Conservation (phyloP, 2,113 vertebrate species). For the Brienomyrus brachyistius region DNA sequence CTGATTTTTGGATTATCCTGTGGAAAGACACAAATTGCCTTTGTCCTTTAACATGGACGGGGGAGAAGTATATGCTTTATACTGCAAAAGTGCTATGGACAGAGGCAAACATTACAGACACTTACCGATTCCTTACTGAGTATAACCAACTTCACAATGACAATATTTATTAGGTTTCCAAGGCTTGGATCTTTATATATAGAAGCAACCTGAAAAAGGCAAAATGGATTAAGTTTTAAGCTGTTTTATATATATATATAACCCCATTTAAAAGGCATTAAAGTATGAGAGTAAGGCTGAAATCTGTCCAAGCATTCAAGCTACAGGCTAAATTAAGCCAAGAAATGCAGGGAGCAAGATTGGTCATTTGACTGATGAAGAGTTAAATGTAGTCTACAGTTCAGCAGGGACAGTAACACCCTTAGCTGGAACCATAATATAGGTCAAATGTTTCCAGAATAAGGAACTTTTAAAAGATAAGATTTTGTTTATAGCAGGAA, state of each 20-base stretch:
- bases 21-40: constrained; percentile 13
- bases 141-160: constrained; percentile 93
- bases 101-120: constrained; percentile 33
- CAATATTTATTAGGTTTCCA: constrained; percentile 96
- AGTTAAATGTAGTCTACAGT: constrained; percentile 37
- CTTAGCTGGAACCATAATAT: constrained; percentile 34
- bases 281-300: not conserved
- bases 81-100: constrained; percentile 26
- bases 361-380: constrained; percentile 37
- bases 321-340: constrained; percentile 9
- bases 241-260: not conserved
- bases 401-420: constrained; percentile 40
- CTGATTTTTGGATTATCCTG: constrained; percentile 90
- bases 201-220: constrained; percentile 80
- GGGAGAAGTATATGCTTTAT: constrained; percentile 4
- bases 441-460: constrained; percentile 42
- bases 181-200: constrained; percentile 99
- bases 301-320: not conserved
- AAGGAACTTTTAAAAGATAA: constrained; percentile 29
- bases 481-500: constrained; percentile 39
- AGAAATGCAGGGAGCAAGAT: constrained; percentile 23
- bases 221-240: not conserved
- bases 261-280: not conserved
- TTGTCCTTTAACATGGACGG: not conserved
- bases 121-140: constrained; percentile 92